Percentiles rank a stretch among this genome's conserved stretches.
Evolutionary conservation across 2,113 vertebrate species (phyloP).

Genomic region (Cynoglossus semilaevis): DNA sequence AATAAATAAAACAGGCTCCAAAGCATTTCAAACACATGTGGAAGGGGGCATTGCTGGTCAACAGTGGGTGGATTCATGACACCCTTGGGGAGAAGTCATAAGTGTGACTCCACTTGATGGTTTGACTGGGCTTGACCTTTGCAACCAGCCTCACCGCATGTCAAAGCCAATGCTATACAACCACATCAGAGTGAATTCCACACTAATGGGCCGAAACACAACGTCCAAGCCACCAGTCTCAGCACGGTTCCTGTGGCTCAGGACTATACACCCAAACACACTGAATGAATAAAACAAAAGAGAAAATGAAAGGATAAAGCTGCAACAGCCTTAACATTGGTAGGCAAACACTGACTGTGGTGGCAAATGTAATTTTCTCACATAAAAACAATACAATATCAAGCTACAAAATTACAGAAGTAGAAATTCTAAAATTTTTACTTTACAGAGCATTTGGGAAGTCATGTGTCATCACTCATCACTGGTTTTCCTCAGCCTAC

Average conservation of each 20-base stretch:
- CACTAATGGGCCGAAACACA: conserved; percentile 53
- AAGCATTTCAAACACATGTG: conserved; percentile 30
- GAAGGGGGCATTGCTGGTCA: conserved; percentile 24
- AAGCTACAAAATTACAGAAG: too few relatives aligned
- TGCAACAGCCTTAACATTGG: conserved; percentile 1
- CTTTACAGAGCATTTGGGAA: too few relatives aligned
- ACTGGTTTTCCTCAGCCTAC: too few relatives aligned
- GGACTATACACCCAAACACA: conserved; percentile 8
- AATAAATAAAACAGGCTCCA: conserved; percentile 22
- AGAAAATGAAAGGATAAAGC: conserved; percentile 5
- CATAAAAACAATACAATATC: not conserved
- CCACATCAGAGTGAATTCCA: conserved; percentile 62
- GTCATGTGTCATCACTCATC: too few relatives aligned
- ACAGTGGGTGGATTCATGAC: conserved; percentile 45
- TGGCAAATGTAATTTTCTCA: not conserved
- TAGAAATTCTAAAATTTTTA: too few relatives aligned
- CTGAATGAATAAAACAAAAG: conserved; percentile 19
- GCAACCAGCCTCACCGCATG: conserved; percentile 38
- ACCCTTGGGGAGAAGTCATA: conserved; percentile 47
- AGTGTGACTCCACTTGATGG: conserved; percentile 47
- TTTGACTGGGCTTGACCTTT: conserved; percentile 58
- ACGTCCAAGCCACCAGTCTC: conserved; percentile 9
- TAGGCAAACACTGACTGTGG: not conserved
- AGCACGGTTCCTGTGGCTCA: conserved; percentile 24
- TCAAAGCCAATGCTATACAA: conserved; percentile 52